Percentiles rank a stretch among this genome's conserved stretches.
Evolutionary conservation across 2,113 vertebrate genomes (phyloP).

Genomic region (Lophotis ruficrista): DNA sequence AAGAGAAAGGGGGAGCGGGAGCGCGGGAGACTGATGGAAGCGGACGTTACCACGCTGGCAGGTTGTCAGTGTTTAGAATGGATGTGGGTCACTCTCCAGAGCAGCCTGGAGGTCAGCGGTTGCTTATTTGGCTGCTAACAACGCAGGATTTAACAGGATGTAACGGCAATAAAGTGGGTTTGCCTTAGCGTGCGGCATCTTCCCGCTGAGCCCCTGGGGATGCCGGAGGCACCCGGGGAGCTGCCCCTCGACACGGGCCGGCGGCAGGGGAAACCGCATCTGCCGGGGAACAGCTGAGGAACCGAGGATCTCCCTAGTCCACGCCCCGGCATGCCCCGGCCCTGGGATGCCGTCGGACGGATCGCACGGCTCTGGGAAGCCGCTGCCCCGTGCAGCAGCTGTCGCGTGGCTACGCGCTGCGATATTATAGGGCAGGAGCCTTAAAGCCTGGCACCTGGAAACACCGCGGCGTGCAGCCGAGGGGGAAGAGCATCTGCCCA

Average conservation of each 20-base stretch:
- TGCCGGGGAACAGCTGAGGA: not conserved
- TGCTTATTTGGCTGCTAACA: not conserved
- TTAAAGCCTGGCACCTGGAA: not conserved
- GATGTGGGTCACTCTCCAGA: not conserved
- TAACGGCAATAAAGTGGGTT: not conserved
- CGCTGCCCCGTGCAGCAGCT: not conserved
- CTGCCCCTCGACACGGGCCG: not conserved
- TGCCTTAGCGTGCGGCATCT: not conserved
- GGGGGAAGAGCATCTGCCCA: not conserved
- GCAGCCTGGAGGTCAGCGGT: not conserved
- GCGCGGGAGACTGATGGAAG: not conserved
- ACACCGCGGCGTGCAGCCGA: not conserved
- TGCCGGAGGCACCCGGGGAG: not conserved
- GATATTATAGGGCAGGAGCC: not conserved
- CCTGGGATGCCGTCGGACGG: no score
- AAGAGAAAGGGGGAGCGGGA: not conserved
- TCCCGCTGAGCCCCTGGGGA: not conserved
- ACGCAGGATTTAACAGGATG: not conserved
- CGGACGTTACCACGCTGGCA: not conserved
- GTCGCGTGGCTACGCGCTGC: rapidly evolving
- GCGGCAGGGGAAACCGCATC: not conserved
- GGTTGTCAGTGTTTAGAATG: not conserved
- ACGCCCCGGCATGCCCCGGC: not conserved
- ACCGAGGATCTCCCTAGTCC: rapidly evolving
- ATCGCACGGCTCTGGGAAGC: not conserved